phyloP scores from a whole-genome alignment of 37 sponge, comb jelly and placozoan genomes.

The Halisarca cf. caerulea region DNA sequence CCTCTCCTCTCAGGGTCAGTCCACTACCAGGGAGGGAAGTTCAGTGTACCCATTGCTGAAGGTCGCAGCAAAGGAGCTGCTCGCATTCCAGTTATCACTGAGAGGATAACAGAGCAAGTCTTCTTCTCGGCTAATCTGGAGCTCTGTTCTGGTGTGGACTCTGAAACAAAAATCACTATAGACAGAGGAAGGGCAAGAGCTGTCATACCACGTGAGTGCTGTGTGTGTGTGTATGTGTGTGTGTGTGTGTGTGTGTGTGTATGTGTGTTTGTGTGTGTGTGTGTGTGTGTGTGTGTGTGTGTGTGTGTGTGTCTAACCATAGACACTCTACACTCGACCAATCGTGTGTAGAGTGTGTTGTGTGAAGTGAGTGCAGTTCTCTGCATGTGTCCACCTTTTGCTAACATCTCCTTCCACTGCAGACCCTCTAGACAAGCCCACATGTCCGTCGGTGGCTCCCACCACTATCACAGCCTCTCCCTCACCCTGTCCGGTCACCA shows the following conservation, averaged over 20 bases:
- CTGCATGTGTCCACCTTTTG: too few relatives aligned
- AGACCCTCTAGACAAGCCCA: background rate
- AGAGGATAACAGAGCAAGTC: background rate
- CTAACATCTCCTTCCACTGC: too few relatives aligned
- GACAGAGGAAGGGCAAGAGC: background rate
- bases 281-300: slow-evolving; percentile 4
- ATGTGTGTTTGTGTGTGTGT: slow-evolving; percentile 25
- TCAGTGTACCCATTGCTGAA: background rate
- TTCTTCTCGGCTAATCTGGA: background rate
- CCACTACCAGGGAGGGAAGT: background rate
- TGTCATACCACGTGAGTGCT: too few relatives aligned
- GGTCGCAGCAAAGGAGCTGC: background rate
- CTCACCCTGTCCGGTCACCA: too few relatives aligned
- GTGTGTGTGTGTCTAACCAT: too few relatives aligned
- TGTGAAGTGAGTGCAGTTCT: too few relatives aligned
- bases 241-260: slow-evolving; percentile 27
- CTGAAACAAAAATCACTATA: too few relatives aligned
- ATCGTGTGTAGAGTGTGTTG: too few relatives aligned
- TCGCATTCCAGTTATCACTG: background rate
- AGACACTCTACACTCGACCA: too few relatives aligned
- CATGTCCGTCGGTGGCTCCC: background rate
- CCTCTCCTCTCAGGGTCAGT: background rate
- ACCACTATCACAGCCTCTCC: too few relatives aligned
- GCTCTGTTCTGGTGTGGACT: too few relatives aligned
- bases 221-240: background rate